Evolutionary conservation across 35 echinoderm and acorn worm species (phyloP).

Genomic region (Holothuria glaberrima): DNA sequence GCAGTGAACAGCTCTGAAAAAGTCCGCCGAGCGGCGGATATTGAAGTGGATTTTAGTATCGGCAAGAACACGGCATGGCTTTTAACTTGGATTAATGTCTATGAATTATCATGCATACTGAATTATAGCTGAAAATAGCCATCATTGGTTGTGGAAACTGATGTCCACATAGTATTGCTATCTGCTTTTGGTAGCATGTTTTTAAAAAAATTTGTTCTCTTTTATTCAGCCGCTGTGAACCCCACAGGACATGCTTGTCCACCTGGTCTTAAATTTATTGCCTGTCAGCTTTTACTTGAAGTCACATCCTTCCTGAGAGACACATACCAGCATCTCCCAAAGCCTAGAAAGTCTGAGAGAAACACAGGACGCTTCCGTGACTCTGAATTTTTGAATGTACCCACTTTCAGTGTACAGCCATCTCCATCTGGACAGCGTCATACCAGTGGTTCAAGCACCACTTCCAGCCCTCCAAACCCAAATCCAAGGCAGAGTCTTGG

Average conservation of each 20-base stretch:
- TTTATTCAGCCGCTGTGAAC: slow-evolving; percentile 85
- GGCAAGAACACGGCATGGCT: too few species aligned
- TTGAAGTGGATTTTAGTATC: too few species aligned
- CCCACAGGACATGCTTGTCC: slow-evolving; percentile 82
- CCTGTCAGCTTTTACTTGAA: slow-evolving; percentile 92
- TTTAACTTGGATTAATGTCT: too few species aligned
- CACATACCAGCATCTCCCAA: slow-evolving; percentile 93
- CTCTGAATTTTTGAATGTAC: slow-evolving; percentile 82
- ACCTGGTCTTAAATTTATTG: slow-evolving; percentile 89
- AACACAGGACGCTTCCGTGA: slow-evolving; percentile 66
- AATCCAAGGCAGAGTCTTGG: slow-evolving; percentile 67
- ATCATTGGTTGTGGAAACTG: too few species aligned
- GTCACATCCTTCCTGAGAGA: slow-evolving; percentile 93
- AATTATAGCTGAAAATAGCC: too few species aligned
- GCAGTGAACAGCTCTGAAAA: too few species aligned
- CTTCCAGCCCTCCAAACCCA: slow-evolving; percentile 87
- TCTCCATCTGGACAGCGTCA: slow-evolving; percentile 74
- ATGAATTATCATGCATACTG: too few species aligned
- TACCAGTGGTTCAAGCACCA: slow-evolving; percentile 86
- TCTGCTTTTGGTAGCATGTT: too few species aligned
- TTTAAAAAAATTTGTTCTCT: too few species aligned
- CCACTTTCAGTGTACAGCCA: slow-evolving; percentile 64
- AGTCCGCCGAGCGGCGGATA: too few species aligned
- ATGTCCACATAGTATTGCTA: too few species aligned
- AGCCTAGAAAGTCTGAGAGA: slow-evolving; percentile 79